Conservation (phyloP, 2,797 vertebrate genomes). For the Tarsius wallacei region DNA sequence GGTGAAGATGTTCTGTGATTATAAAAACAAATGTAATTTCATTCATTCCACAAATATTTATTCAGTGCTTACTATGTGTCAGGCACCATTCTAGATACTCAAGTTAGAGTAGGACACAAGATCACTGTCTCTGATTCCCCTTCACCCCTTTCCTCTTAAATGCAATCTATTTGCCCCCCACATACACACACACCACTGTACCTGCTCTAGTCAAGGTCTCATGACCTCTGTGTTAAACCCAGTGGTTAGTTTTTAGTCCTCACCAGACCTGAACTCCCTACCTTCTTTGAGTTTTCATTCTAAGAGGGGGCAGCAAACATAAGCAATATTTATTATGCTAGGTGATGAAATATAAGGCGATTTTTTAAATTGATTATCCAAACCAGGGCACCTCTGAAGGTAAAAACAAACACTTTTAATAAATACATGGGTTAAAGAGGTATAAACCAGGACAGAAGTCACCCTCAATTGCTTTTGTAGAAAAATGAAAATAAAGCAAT, state of each 20-base stretch:
- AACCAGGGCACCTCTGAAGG: neutral
- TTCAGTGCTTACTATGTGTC: neutral
- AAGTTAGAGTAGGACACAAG: neutral
- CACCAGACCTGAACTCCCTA: neutral
- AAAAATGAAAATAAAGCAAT: neutral
- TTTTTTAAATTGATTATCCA: slow-evolving; percentile 23
- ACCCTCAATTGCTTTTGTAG: neutral
- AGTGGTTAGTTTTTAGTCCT: too few relatives aligned
- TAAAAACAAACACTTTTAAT: slow-evolving; percentile 22
- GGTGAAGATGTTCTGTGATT: neutral
- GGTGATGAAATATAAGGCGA: neutral
- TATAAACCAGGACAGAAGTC: neutral
- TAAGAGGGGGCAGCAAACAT: neutral
- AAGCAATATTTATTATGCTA: neutral
- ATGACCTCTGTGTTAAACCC: too few relatives aligned
- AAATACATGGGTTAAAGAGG: neutral
- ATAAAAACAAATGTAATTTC: neutral
- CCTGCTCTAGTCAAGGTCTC: too few relatives aligned
- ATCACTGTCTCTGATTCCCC: too few relatives aligned
- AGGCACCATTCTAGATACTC: neutral
- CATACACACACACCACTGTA: too few relatives aligned
- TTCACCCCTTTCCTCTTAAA: too few relatives aligned
- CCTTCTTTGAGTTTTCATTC: neutral
- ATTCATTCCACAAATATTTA: slow-evolving; percentile 18
- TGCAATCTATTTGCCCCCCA: too few relatives aligned